Conservation (phyloP, 2,113 vertebrate genomes). For the Rhinoderma darwinii region DNA sequence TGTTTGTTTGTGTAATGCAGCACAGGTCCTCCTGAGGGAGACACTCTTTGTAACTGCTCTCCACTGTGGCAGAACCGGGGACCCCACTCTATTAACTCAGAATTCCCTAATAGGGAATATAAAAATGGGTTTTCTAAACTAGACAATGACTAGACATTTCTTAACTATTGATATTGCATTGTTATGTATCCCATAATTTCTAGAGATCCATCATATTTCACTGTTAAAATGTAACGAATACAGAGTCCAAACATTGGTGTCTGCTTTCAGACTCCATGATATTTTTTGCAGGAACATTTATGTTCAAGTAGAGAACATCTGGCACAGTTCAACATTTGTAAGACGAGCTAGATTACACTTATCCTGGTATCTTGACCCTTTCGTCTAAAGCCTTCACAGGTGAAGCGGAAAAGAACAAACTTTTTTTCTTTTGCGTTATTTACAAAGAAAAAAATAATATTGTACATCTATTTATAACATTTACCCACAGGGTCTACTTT, state of each 20-base stretch:
- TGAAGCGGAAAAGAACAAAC: background rate
- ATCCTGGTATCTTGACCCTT: constrained; percentile 26
- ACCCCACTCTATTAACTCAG: too few relatives aligned
- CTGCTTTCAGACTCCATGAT: constrained; percentile 7
- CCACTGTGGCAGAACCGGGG: too few relatives aligned
- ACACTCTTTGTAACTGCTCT: too few relatives aligned
- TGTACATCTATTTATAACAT: too few relatives aligned
- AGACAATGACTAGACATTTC: background rate
- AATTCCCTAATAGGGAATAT: too few relatives aligned
- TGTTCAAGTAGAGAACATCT: constrained; percentile 39
- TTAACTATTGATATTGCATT: background rate
- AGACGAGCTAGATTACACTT: constrained; percentile 42
- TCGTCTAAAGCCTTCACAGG: background rate
- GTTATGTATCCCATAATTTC: background rate
- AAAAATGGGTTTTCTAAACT: too few relatives aligned
- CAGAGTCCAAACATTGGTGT: background rate
- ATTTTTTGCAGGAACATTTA: constrained; percentile 46
- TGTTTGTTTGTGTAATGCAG: too few relatives aligned
- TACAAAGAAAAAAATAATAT: background rate
- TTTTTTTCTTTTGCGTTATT: background rate
- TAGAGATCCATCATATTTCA: background rate
- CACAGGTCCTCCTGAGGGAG: too few relatives aligned
- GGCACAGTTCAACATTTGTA: constrained; percentile 40
- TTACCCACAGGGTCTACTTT: background rate
- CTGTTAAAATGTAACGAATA: background rate